Evolutionary conservation across 2,888 invertebrate genomes (phyloP).

Genomic region (Leucophora obtusa): DNA sequence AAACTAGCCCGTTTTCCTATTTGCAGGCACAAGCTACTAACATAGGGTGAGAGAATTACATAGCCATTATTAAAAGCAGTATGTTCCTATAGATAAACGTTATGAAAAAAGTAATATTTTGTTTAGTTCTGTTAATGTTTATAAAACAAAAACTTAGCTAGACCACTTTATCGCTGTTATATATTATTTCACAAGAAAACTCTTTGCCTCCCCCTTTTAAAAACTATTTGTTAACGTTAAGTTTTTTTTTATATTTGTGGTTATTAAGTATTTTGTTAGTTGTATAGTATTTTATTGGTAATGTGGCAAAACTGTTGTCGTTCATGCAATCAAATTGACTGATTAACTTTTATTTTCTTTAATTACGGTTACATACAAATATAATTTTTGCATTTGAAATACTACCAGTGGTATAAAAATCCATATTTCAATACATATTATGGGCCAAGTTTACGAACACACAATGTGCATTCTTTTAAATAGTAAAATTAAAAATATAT

Average conservation of each 20-base stretch:
- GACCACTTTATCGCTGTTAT: conserved; percentile 30
- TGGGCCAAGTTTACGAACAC: conserved; percentile 49
- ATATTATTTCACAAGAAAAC: conserved; percentile 29
- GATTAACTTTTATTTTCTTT: conserved; percentile 62
- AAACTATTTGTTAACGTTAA: conserved; percentile 3
- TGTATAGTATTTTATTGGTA: conserved; percentile 42
- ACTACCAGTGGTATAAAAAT: not conserved
- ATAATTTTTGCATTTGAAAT: conserved; percentile 35
- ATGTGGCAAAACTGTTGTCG: conserved; percentile 59
- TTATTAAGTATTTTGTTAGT: conserved; percentile 24
- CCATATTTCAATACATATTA: conserved; percentile 24
- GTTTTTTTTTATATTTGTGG: conserved; percentile 1
- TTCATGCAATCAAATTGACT: conserved; percentile 64
- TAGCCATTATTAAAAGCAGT: no score
- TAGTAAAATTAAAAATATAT: no score
- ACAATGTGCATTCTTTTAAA: conserved; percentile 13
- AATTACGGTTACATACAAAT: conserved; percentile 51
- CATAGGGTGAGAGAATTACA: no score
- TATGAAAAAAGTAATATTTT: not conserved
- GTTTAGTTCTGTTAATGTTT: no score
- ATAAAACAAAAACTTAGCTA: not conserved
- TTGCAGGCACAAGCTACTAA: no score
- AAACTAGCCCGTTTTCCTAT: no score
- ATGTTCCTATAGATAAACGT: not conserved
- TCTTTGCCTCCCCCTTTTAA: not conserved